A percentile compares a stretch with the other conserved stretches of the same genome.
Evolutionary conservation across 2,113 vertebrate genomes (phyloP).

Genomic region (Saccopteryx leptura): DNA sequence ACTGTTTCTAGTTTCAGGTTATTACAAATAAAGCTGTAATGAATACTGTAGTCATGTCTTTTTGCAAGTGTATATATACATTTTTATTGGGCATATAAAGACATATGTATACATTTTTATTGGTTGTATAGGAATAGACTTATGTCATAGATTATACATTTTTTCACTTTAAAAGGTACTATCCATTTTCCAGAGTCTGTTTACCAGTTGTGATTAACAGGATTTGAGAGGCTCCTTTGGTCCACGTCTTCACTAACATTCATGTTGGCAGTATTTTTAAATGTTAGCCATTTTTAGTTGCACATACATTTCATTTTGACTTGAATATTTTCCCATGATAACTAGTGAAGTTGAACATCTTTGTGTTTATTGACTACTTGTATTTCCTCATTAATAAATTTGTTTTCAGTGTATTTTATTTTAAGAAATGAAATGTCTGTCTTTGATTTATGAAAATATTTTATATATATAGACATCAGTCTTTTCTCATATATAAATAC

Average conservation of each 20-base stretch:
- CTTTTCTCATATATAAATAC: neutral
- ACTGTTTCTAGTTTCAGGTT: neutral
- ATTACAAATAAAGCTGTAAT: conserved; percentile 18
- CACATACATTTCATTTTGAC: neutral
- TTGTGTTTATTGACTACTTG: conserved; percentile 28
- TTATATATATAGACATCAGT: neutral
- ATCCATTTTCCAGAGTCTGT: neutral
- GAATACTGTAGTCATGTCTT: neutral
- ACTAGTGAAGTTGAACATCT: neutral
- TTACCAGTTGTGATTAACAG: neutral
- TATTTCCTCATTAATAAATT: neutral
- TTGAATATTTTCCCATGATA: conserved; percentile 39
- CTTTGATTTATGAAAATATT: conserved; percentile 1
- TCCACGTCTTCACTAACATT: neutral
- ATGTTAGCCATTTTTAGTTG: neutral
- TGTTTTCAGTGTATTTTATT: neutral
- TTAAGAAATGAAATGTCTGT: neutral
- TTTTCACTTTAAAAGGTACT: neutral
- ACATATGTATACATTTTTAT: neutral
- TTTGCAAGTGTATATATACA: neutral
- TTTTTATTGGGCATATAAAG: neutral
- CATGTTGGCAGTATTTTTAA: neutral
- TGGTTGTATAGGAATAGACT: neutral
- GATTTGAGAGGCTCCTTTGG: neutral
- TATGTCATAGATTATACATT: neutral